Evolutionary conservation across 2,797 vertebrate genomes (phyloP), one percentile per base, ranked within the genome.

Genomic region (Peromyscus aztecus): DNA sequence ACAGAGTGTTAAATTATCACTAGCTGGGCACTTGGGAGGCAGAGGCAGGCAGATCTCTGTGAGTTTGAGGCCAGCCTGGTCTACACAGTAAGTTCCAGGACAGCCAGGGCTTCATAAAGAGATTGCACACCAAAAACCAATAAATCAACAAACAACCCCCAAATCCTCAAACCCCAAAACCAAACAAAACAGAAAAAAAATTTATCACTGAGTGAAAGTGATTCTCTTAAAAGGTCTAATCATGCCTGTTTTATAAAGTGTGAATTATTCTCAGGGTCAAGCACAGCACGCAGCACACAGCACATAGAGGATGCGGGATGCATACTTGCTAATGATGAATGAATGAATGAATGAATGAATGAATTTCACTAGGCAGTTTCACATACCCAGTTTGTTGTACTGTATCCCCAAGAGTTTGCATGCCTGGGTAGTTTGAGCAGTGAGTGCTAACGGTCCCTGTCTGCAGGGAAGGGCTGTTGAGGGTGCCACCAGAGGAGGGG

Each of bases 1-100:
- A 90, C 73, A 43, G 77, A 81, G 3, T 78, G 77, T 90, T 95
- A 90, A 78, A 96, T 94, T 90, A 82, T 94, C 14, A 16, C 57
- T 82, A 61, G 4, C 7, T 40, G 7, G 57, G 57, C 59, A 61
- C 16, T 34, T 9, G 4, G 17, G 55, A 61, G n/a, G 24, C 7
- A 83, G 57, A 61, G 12, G 81, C 59, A 61, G 37, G n/a, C 24
- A 29, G 57, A 40, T 83, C n/a, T 61, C 27, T 83, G 24, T 83
- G 81, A 61, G 24, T 83, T 31, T 2, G 7, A 31, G 57, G 57
- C 57, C 81, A 43, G 2, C 7, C 14, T 83, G 24, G 23, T 75
- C 73, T 61, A 61, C 24, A 61, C 29, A 40, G 57, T 83, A 13
- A 61, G 57, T 83, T 61, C 3, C 23, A 61, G 37, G n/a, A 34